Evolutionary conservation across 2,888 invertebrate species (phyloP).

Genomic region (Hesperia comma): DNA sequence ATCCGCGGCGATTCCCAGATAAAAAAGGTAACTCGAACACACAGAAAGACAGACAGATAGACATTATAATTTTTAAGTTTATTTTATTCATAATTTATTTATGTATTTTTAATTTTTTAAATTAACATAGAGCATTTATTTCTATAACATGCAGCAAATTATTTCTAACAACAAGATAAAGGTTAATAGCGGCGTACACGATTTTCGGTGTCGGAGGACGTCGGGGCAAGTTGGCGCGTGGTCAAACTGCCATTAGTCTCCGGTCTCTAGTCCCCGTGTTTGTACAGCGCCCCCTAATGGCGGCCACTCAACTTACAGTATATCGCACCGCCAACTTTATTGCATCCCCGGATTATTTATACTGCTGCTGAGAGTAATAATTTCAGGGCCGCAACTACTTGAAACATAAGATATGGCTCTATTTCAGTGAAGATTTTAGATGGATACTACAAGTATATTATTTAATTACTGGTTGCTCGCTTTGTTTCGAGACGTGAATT

Average conservation of each 20-base stretch:
- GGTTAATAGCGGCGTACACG: conserved; percentile 3
- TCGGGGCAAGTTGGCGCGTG: conserved; percentile 41
- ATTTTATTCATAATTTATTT: no score
- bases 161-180: neutral
- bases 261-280: conserved; percentile 54
- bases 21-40: no score
- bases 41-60: no score
- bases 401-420: neutral
- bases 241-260: conserved; percentile 54
- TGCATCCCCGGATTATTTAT: conserved; percentile 70
- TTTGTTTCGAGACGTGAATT: no score
- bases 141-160: neutral
- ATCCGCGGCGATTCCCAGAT: no score
- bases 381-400: conserved; percentile 41
- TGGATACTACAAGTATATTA: no score
- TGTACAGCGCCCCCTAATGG: conserved; percentile 58
- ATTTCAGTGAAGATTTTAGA: neutral
- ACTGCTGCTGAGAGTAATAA: conserved; percentile 62
- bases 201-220: conserved; percentile 1
- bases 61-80: no score
- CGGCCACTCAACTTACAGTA: conserved; percentile 56
- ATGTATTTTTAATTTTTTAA: no score
- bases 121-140: no score
- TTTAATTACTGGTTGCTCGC: no score
- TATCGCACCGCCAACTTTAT: conserved; percentile 65